Percentiles rank a stretch among this genome's conserved stretches.
Evolutionary conservation across 92 coral and sea anemone species (phyloP).

Genomic region (Desmophyllum pertusum): DNA sequence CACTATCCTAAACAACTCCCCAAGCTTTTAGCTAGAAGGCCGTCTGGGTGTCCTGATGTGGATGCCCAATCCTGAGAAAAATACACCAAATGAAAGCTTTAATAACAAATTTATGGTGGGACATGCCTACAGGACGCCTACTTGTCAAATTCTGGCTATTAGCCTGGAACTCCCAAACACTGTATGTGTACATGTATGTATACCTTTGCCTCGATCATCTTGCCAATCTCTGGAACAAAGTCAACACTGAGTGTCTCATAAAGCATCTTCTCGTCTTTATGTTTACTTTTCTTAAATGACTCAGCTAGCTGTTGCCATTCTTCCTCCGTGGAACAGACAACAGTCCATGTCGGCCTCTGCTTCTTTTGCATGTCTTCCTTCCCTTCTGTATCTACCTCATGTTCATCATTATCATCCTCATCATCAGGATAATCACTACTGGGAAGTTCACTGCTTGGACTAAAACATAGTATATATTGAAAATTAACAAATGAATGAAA

Average conservation of each 20-base stretch:
- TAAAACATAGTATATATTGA: background rate
- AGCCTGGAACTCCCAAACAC: background rate
- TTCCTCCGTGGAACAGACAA: slow-evolving; percentile 80
- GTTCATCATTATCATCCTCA: slow-evolving; percentile 58
- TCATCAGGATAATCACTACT: slow-evolving; percentile 63
- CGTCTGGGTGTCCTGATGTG: no score
- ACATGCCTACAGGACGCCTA: no score
- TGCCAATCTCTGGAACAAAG: slow-evolving; percentile 94
- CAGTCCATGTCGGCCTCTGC: slow-evolving; percentile 68
- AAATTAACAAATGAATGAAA: no score
- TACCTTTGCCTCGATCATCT: slow-evolving; percentile 97
- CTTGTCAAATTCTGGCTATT: no score
- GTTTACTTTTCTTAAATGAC: slow-evolving; percentile 82
- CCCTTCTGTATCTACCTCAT: slow-evolving; percentile 47
- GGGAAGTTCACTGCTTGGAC: slow-evolving; percentile 74
- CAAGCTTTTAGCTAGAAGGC: no score
- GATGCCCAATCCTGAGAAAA: no score
- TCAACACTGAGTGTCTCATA: slow-evolving; percentile 92
- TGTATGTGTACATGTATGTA: background rate
- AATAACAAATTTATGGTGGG: no score
- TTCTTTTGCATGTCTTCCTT: slow-evolving; percentile 56
- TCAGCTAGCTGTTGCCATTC: slow-evolving; percentile 95
- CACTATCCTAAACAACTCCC: no score
- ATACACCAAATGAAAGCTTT: no score
- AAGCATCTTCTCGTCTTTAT: slow-evolving; percentile 90